Percentiles rank a stretch among this genome's conserved stretches.
Conservation (phyloP, 2,888 invertebrate species). For the Athalia cordata region DNA sequence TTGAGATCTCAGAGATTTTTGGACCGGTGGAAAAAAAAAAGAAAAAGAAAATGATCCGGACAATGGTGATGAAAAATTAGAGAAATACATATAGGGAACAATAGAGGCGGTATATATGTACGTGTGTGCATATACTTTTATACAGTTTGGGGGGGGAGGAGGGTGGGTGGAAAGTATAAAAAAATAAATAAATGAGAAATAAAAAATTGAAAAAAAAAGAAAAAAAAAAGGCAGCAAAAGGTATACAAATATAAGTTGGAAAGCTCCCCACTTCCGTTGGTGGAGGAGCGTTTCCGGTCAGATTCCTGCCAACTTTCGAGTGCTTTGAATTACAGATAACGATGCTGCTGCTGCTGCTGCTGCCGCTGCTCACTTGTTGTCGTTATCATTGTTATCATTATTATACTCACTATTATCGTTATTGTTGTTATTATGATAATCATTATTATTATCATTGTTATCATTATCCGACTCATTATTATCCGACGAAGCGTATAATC, state of each 20-base stretch:
- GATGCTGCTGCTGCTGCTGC: conserved; percentile 51
- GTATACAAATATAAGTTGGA: conserved; percentile 38
- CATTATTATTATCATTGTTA: conserved; percentile 9
- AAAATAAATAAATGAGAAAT: neutral
- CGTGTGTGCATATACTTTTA: too few relatives aligned
- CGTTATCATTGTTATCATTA: conserved; percentile 32
- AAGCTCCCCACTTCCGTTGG: conserved; percentile 39
- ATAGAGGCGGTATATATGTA: too few relatives aligned
- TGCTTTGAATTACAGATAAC: conserved; percentile 58
- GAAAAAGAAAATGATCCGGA: neutral
- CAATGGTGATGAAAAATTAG: neutral
- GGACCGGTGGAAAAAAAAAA: neutral
- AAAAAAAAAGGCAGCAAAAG: neutral
- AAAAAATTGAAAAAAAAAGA: neutral
- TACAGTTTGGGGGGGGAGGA: neutral
- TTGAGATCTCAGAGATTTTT: neutral
- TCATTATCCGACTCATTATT: conserved; percentile 33
- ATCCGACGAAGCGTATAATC: conserved; percentile 38
- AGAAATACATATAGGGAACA: neutral
- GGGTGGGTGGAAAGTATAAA: neutral
- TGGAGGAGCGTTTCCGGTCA: conserved; percentile 55
- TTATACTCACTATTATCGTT: conserved; percentile 21
- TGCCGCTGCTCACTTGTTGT: conserved; percentile 42
- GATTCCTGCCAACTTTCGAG: conserved; percentile 57
- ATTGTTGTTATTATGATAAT: conserved; percentile 19